Evolutionary conservation across 2,888 invertebrate species (phyloP).

Genomic region (Philonicus albiceps): DNA sequence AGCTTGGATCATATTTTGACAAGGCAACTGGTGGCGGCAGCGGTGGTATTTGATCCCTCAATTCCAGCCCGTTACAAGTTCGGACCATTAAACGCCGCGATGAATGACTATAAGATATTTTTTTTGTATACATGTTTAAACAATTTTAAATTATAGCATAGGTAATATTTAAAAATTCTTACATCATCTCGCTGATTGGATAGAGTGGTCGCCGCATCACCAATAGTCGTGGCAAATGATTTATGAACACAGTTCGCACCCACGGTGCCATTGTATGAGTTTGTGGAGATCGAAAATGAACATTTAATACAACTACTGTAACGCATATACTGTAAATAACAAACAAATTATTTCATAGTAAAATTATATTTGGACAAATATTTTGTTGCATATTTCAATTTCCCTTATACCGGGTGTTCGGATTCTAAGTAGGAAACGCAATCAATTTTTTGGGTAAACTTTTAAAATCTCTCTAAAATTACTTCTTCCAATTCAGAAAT

Average conservation of each 20-base stretch:
- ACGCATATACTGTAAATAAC: slow-evolving; percentile 79
- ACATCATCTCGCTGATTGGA: slow-evolving; percentile 64
- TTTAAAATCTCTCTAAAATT: too few species aligned
- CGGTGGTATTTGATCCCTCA: slow-evolving; percentile 70
- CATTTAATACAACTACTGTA: slow-evolving; percentile 95
- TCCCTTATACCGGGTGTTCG: not conserved
- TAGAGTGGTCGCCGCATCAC: slow-evolving; percentile 87
- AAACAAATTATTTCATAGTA: not conserved
- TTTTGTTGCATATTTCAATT: not conserved
- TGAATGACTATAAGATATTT: slow-evolving; percentile 56
- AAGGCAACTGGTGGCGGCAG: slow-evolving; percentile 67
- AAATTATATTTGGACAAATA: not conserved
- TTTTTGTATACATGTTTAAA: not conserved
- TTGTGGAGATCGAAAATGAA: slow-evolving; percentile 97
- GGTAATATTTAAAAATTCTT: slow-evolving; percentile 49
- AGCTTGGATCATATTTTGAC: slow-evolving; percentile 60
- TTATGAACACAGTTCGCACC: slow-evolving; percentile 95
- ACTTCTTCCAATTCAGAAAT: too few species aligned
- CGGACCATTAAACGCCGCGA: slow-evolving; percentile 75
- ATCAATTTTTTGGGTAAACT: too few species aligned
- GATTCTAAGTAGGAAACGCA: too few species aligned
- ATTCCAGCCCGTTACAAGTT: slow-evolving; percentile 79
- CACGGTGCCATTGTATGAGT: slow-evolving; percentile 98
- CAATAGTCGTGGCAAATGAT: slow-evolving; percentile 91
- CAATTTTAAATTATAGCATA: not conserved